These are phyloP conservation scores for Tetramorium simillimum DNA, from an alignment of 1,140 invertebrate genomes.

Conservation along the genomic window DNA sequence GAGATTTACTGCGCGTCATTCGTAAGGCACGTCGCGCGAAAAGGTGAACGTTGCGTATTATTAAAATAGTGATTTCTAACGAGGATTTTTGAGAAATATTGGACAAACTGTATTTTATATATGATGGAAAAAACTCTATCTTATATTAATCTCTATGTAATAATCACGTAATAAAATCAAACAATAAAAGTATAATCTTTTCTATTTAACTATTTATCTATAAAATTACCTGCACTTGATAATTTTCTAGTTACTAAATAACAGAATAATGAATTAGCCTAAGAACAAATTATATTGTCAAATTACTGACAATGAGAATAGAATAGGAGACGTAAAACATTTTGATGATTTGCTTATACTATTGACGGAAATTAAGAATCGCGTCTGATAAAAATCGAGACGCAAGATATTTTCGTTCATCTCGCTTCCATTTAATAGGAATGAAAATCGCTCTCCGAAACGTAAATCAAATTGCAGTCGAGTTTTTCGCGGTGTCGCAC, in stretches of 20 bases:
- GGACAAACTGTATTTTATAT: no score
- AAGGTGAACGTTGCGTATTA: not conserved
- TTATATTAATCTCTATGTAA: not conserved
- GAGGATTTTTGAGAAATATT: conserved; percentile 20
- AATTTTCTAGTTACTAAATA: not conserved
- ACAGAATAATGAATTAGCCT: no score
- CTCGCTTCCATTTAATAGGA: conserved; percentile 54
- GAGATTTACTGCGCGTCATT: conserved; percentile 30
- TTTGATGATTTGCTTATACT: not conserved
- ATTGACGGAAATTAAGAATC: conserved; percentile 2
- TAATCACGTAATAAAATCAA: not conserved
- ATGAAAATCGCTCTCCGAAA: conserved; percentile 57
- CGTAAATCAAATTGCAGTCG: conserved; percentile 38
- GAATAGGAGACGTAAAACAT: not conserved
- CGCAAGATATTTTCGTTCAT: conserved; percentile 29
- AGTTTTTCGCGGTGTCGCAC: conserved; percentile 29
- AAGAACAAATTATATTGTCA: not conserved
- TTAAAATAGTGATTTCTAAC: conserved; percentile 13
- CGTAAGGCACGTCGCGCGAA: not conserved
- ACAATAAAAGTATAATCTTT: not conserved
- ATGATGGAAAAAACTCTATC: no score
- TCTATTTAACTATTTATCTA: not conserved
- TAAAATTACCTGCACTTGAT: not conserved
- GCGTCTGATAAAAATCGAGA: conserved; percentile 4
- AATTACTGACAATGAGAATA: not conserved